phyloP scores from a whole-genome alignment of 2,888 invertebrate genomes.

The Lutraria lutraria region DNA sequence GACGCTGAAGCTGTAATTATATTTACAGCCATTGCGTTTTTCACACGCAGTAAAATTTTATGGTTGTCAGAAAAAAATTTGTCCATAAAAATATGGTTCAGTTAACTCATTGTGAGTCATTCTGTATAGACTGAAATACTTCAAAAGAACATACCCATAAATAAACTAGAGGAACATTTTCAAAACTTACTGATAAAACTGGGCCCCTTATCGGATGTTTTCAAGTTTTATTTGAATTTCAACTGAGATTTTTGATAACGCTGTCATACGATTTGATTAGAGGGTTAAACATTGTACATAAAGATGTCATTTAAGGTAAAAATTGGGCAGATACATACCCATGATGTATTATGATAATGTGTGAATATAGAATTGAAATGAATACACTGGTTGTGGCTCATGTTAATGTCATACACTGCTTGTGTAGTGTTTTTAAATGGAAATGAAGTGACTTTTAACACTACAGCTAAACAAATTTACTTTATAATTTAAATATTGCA shows the following conservation, averaged over 20 bases:
- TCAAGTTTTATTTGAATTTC: constrained; percentile 55
- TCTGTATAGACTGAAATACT: constrained; percentile 14
- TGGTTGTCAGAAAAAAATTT: constrained; percentile 9
- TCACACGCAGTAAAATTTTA: constrained; percentile 4
- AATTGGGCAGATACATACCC: background rate
- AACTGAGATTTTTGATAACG: constrained; percentile 58
- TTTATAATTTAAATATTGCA: background rate
- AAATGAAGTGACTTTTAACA: constrained; percentile 4
- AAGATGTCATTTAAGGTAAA: constrained; percentile 41
- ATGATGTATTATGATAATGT: constrained; percentile 2
- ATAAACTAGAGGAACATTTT: constrained; percentile 20
- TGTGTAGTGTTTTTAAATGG: background rate
- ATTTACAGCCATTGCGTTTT: background rate
- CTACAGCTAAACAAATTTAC: constrained; percentile 4
- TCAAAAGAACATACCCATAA: constrained; percentile 4
- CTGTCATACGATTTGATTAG: constrained; percentile 45
- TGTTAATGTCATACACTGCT: background rate
- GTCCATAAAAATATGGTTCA: constrained; percentile 12
- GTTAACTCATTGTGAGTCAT: constrained; percentile 16
- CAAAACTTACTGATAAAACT: constrained; percentile 45
- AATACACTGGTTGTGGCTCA: background rate
- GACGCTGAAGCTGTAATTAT: background rate
- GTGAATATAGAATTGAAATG: background rate
- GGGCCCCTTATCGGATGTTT: constrained; percentile 48
- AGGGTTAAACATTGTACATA: constrained; percentile 16